phyloP scores from a whole-genome alignment of 2,888 invertebrate genomes.

The Lasioglossum calceatum region DNA sequence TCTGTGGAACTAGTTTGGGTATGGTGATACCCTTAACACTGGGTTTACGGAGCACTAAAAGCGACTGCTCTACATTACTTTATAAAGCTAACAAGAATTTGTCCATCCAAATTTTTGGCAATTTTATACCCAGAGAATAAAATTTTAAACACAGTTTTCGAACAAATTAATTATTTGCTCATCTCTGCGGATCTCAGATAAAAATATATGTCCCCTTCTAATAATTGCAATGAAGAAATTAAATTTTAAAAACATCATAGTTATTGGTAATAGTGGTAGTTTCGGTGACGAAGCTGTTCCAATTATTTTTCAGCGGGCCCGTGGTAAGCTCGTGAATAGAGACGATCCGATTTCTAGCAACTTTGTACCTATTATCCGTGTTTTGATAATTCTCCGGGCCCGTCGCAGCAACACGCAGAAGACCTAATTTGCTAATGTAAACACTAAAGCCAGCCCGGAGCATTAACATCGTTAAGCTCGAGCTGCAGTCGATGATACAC shows the following conservation, averaged over 20 bases:
- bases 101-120: no score
- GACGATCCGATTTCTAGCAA: neutral
- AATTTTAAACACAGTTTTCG: no score
- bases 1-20: neutral
- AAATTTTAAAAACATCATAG: no score
- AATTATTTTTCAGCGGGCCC: neutral
- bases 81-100: no score
- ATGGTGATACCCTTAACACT: neutral
- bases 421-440: constrained; percentile 16
- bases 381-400: neutral
- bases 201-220: no score
- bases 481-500: constrained; percentile 21
- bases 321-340: neutral
- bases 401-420: neutral
- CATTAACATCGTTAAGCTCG: constrained; percentile 12
- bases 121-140: no score
- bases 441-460: neutral
- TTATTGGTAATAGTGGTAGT: neutral
- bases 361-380: neutral
- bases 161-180: no score
- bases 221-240: no score
- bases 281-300: neutral
- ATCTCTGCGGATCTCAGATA: no score
- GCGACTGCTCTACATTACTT: accelerated
- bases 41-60: no score